Evolutionary conservation across 2,113 vertebrate genomes (phyloP).

Genomic region (Ia io): DNA sequence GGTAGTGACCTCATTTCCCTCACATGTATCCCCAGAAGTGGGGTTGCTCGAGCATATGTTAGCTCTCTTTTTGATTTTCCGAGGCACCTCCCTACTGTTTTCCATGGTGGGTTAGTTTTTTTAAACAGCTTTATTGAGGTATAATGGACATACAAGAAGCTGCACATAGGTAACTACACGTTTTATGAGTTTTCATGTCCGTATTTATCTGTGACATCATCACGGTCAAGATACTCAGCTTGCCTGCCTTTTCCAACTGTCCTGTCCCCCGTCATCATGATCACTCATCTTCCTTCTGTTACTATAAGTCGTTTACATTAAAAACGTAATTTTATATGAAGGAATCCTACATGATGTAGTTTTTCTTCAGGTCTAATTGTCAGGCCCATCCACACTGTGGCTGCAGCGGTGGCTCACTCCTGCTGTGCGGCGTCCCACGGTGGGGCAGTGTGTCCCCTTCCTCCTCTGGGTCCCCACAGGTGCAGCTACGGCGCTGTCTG

Average conservation of each 20-base stretch:
- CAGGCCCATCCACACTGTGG: neutral
- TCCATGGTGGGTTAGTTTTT: neutral
- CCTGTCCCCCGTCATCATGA: neutral
- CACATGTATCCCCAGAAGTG: neutral
- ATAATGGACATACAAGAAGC: neutral
- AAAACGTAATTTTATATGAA: neutral
- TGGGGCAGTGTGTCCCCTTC: neutral
- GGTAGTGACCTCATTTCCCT: neutral
- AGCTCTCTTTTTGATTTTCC: neutral
- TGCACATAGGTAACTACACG: neutral
- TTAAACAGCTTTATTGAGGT: neutral
- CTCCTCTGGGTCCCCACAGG: neutral
- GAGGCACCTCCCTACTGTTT: neutral
- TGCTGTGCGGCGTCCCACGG: too few relatives aligned
- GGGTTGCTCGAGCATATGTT: neutral
- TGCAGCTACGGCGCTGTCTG: neutral
- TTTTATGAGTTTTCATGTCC: neutral
- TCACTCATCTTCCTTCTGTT: neutral
- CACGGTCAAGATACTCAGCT: neutral
- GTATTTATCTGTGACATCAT: neutral
- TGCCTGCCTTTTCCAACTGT: neutral
- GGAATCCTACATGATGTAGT: neutral
- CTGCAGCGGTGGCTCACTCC: neutral
- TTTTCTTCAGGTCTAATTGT: neutral
- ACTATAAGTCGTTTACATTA: neutral